phyloP scores from a whole-genome alignment of 2,888 invertebrate species.

The Noctua fimbriata region DNA sequence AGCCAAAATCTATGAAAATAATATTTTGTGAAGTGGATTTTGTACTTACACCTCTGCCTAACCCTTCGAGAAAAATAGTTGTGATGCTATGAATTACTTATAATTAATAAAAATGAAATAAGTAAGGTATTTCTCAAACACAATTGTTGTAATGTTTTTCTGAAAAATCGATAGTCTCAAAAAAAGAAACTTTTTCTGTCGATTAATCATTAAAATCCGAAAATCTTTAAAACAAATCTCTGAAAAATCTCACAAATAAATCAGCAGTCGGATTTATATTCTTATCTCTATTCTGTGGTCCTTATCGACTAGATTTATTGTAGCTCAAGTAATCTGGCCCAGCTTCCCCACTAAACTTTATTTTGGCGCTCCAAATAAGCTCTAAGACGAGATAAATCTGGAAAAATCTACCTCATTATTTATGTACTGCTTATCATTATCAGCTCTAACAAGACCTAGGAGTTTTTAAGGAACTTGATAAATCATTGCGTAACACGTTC shows the following conservation, averaged over 20 bases:
- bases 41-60: neutral
- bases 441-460: neutral
- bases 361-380: constrained; percentile 54
- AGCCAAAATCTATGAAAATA: neutral
- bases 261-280: constrained; percentile 57
- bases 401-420: constrained; percentile 28
- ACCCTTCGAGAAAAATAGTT: neutral
- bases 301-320: constrained; percentile 66
- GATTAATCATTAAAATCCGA: constrained; percentile 16
- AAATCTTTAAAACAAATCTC: constrained; percentile 34
- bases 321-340: constrained; percentile 16
- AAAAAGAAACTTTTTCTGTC: neutral
- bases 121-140: neutral
- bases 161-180: neutral
- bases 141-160: rapidly evolving
- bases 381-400: constrained; percentile 29
- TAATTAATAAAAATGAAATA: neutral
- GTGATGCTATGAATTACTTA: neutral
- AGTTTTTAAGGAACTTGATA: neutral
- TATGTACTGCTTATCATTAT: neutral
- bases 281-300: constrained; percentile 49
- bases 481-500: neutral
- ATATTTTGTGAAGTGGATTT: neutral
- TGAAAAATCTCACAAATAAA: constrained; percentile 54
- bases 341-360: constrained; percentile 49